Percentiles rank a stretch among this genome's conserved stretches.
phyloP scores from a whole-genome alignment of 2,113 vertebrate species.

The Gopherus evgoodei region DNA sequence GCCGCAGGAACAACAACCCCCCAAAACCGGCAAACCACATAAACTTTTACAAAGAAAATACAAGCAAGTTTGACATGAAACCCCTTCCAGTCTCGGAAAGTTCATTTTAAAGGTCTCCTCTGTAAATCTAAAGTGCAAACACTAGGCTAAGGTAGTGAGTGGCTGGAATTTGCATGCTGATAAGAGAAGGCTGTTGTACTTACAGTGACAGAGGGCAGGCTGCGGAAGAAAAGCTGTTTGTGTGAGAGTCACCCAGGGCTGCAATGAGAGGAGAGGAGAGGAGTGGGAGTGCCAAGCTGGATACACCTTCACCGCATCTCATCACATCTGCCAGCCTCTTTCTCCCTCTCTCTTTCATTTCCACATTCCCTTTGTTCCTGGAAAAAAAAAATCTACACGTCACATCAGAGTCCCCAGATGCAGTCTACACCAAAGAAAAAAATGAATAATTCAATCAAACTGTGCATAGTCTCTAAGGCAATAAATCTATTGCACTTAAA shows the following conservation, averaged over 20 bases:
- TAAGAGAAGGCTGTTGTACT: conserved; percentile 92
- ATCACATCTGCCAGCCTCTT: conserved; percentile 91
- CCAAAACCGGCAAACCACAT: conserved; percentile 67
- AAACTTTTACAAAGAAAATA: conserved; percentile 81
- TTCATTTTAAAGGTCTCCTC: conserved; percentile 78
- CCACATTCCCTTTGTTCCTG: conserved; percentile 91
- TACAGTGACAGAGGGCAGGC: conserved; percentile 94
- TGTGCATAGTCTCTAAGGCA: conserved; percentile 87
- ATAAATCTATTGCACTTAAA: conserved; percentile 86
- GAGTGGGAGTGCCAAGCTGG: conserved; percentile 87
- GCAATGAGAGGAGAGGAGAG: conserved; percentile 87
- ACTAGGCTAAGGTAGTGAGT: conserved; percentile 77
- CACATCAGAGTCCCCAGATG: conserved; percentile 90
- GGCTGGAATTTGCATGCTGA: conserved; percentile 84
- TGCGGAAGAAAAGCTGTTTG: conserved; percentile 92
- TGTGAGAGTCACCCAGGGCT: conserved; percentile 92
- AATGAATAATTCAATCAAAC: conserved; percentile 91
- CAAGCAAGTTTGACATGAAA: conserved; percentile 78
- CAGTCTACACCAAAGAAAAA: conserved; percentile 88
- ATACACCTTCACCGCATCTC: conserved; percentile 91
- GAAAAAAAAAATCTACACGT: conserved; percentile 85
- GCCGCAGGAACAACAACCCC: conserved; percentile 46
- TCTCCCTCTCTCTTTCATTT: conserved; percentile 91
- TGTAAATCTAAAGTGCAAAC: conserved; percentile 80
- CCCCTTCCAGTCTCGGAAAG: conserved; percentile 77